Evolutionary conservation across 2,888 invertebrate species (phyloP).

Genomic region (Timema podura): DNA sequence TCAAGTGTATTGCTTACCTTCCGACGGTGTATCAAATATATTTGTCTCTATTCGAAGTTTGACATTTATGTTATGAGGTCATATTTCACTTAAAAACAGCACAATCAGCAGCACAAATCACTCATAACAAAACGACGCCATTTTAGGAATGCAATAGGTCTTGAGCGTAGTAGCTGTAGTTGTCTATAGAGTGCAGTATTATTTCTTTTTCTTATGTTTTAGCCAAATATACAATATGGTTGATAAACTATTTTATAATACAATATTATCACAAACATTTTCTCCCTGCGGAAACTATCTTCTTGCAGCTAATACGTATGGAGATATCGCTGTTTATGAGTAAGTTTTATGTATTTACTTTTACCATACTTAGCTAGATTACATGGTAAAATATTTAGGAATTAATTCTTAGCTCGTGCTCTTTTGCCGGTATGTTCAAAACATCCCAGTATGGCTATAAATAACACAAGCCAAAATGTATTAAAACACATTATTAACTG

Average conservation of each 20-base stretch:
- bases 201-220: conserved; percentile 8
- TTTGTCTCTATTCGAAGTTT: too few species aligned
- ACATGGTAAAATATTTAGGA: conserved; percentile 11
- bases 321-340: conserved; percentile 78
- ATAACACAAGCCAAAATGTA: too few species aligned
- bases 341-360: conserved; percentile 48
- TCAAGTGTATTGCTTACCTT: too few species aligned
- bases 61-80: too few species aligned
- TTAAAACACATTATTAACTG: too few species aligned
- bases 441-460: too few species aligned
- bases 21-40: too few species aligned
- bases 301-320: conserved; percentile 78
- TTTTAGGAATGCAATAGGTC: conserved; percentile 17
- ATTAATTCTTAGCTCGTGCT: too few species aligned
- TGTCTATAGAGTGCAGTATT: not conserved
- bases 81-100: too few species aligned
- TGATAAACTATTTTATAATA: conserved; percentile 68
- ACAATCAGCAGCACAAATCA: not conserved
- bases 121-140: conserved; percentile 22
- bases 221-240: conserved; percentile 26
- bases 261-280: conserved; percentile 74
- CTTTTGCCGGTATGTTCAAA: too few species aligned
- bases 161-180: not conserved
- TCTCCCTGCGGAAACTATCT: conserved; percentile 81
- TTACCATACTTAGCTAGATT: not conserved